Conservation (phyloP, 2,888 invertebrate species). For the Cheiracanthium punctorium region DNA sequence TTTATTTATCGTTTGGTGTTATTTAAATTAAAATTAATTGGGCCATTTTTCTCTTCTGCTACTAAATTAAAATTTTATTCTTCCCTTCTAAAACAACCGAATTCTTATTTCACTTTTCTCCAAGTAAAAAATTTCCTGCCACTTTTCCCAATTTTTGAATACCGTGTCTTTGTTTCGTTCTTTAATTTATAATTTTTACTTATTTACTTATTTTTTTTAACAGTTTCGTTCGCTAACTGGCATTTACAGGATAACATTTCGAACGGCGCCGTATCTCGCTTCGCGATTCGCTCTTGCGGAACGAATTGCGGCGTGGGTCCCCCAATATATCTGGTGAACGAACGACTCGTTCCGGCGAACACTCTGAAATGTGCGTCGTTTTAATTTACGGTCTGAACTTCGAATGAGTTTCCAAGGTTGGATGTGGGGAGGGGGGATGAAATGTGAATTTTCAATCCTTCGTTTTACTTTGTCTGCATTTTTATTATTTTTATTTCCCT, state of each 20-base stretch:
- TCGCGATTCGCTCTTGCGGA: slow-evolving; percentile 1
- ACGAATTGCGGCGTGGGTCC: neutral
- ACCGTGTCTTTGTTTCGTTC: neutral
- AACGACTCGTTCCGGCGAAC: slow-evolving; percentile 2
- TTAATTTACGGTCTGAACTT: neutral
- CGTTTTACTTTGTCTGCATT: neutral
- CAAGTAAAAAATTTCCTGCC: too few species aligned
- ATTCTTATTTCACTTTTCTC: too few species aligned
- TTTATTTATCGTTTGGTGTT: too few species aligned
- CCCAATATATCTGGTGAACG: too few species aligned
- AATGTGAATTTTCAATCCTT: neutral
- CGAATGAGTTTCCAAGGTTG: slow-evolving; percentile 3
- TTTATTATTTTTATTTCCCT: neutral
- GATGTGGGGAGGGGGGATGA: too few species aligned
- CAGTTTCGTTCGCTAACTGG: neutral
- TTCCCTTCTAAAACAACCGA: too few species aligned
- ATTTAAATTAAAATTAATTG: too few species aligned
- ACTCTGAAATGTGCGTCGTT: slow-evolving; percentile 2
- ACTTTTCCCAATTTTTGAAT: neutral
- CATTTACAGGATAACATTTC: neutral
- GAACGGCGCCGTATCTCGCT: neutral
- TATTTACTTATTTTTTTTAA: neutral
- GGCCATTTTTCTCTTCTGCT: too few species aligned
- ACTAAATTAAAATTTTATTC: too few species aligned
- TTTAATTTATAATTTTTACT: neutral